Evolutionary conservation across 2,113 vertebrate genomes (phyloP), one percentile per base, ranked within the genome.

Genomic region (Rhagologus leucostigma): DNA sequence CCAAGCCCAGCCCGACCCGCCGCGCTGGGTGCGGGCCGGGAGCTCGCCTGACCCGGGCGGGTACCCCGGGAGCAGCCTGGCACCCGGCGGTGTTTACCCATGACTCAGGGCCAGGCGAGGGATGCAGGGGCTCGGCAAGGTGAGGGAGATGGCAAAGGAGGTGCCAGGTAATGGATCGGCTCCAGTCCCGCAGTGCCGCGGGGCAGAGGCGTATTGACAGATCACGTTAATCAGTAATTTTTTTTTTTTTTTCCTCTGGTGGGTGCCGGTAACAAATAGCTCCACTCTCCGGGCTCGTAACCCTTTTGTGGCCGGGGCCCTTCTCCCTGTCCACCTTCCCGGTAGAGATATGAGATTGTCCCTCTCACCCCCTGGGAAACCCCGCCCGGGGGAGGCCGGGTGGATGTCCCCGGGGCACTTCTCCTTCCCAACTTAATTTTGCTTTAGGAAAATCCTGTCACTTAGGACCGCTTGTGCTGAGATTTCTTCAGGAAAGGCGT

Each of bases 161-260:
- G 92, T 96, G 93, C 93, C 95, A 76, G 78, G 60, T 96, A 93
- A 89, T 90, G 90, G 96, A 97, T 95, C 79, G 94, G 87, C 78
- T 97, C 90, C 89, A 82, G 77, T 92, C 83, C 90, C 62, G 57
- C 86, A 29, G 73, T 93, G 85, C 86, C 59, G 57, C 7, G 70
- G 95, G 89, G 94, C 90, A 95, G 95, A 97, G 93, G 94, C 89
- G 33, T 96, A 95, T 96, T 95, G 96, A 97, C 94, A 95, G 85
- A 94, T 60, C 71, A n/a, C n/a, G 84, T 85, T 96, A 95, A 97
- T 96, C 80, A 73, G 96, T 97, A 97, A 97, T 96, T 93, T 7
- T 69, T 15, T 5, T 44, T 23, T 26, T n/a, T 64, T 55, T 23
- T 19, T 9, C 12, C 21, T 24, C 68, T 90, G 47, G 44, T 82